Percentiles rank a stretch among this genome's conserved stretches.
Conservation (phyloP, 1,140 invertebrate species). For the Drosophila takahashii region DNA sequence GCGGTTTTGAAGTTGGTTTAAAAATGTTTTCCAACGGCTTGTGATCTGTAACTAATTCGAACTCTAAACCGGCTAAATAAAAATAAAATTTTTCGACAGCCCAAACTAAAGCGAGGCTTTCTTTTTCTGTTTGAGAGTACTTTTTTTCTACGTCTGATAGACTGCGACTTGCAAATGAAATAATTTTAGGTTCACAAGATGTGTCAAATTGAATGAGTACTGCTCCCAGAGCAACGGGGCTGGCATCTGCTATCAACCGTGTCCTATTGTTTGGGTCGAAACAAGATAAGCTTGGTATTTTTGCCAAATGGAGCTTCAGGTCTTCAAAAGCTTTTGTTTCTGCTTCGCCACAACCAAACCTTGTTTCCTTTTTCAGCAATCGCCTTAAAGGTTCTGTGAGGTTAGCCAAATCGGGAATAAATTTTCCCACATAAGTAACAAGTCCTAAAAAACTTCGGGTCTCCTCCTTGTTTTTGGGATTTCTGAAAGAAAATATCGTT, state of each 20-base stretch:
- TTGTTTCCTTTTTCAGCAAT: neutral
- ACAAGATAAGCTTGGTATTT: conserved; percentile 7
- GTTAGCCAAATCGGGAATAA: neutral
- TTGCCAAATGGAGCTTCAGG: too few relatives aligned
- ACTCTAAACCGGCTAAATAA: too few relatives aligned
- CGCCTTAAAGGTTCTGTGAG: neutral
- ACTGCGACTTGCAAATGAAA: conserved; percentile 39
- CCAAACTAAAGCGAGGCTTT: too few relatives aligned
- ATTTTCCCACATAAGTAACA: neutral
- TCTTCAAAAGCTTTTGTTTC: neutral
- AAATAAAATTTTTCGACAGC: too few relatives aligned
- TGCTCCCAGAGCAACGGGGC: neutral
- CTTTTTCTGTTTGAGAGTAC: too few relatives aligned
- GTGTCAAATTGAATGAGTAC: neutral
- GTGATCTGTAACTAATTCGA: too few relatives aligned
- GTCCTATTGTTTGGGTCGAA: conserved; percentile 45
- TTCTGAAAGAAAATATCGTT: neutral
- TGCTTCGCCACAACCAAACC: neutral
- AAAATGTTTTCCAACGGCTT: neutral
- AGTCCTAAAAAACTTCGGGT: neutral
- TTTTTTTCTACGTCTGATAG: too few relatives aligned
- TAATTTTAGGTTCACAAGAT: conserved; percentile 28
- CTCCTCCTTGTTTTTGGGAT: too few relatives aligned
- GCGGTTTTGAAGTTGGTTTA: neutral
- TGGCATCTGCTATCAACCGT: neutral